phyloP scores from a whole-genome alignment of 2,113 vertebrate species.

The Ivindomyrus marchei region DNA sequence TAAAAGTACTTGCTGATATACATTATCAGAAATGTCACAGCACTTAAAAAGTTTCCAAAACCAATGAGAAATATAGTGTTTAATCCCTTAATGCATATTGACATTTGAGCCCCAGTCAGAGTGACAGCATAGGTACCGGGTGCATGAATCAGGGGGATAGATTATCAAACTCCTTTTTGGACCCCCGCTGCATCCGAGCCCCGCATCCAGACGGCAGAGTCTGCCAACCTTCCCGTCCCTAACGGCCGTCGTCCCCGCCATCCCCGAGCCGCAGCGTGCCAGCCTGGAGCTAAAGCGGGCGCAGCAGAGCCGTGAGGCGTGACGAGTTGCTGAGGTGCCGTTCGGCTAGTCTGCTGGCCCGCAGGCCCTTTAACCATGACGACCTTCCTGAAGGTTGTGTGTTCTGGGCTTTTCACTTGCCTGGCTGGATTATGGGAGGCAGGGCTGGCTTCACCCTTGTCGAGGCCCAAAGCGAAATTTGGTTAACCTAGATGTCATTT shows the following conservation, averaged over 20 bases:
- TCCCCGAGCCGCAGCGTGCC: neutral
- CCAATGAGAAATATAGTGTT: neutral
- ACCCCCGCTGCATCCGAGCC: slow-evolving; percentile 39
- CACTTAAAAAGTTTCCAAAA: neutral
- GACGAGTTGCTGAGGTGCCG: neutral
- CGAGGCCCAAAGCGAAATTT: neutral
- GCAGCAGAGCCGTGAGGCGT: neutral
- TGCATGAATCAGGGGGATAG: neutral
- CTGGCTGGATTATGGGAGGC: neutral
- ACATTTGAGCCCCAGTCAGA: neutral
- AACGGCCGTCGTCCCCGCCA: neutral
- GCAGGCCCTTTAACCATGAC: neutral
- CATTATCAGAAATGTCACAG: neutral
- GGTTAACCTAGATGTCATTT: neutral
- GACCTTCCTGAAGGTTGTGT: neutral
- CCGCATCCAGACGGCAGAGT: slow-evolving; percentile 42
- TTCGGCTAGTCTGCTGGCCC: neutral
- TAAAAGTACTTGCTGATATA: neutral
- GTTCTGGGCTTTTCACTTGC: neutral
- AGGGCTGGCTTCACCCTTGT: neutral
- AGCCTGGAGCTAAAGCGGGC: neutral
- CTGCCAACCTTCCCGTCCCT: slow-evolving; percentile 10
- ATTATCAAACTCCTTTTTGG: neutral
- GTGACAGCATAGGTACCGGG: neutral
- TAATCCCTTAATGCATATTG: neutral